phyloP scores from a whole-genome alignment of 2,888 invertebrate genomes.

The Drosophila mulleri region DNA sequence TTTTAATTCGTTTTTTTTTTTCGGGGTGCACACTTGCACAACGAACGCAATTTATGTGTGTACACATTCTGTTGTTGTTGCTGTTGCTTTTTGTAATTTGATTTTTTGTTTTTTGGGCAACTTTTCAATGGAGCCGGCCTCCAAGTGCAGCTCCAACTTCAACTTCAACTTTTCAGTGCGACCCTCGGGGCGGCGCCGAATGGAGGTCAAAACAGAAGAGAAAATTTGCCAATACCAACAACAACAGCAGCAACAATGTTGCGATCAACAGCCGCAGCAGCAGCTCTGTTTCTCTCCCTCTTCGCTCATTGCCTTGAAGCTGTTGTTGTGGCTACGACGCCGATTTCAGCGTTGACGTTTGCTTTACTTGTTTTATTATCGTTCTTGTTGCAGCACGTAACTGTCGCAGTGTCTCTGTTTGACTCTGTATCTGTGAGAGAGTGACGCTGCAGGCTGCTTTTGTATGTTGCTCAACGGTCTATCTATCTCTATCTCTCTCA shows the following conservation, averaged over 20 bases:
- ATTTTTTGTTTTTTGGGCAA: slow-evolving; percentile 20
- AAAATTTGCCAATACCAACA: slow-evolving; percentile 53
- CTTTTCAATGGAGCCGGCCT: slow-evolving; percentile 70
- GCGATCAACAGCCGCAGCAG: slow-evolving; percentile 7
- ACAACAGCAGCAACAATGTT: slow-evolving; percentile 4
- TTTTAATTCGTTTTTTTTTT: slow-evolving; percentile 22
- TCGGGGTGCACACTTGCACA: slow-evolving; percentile 57
- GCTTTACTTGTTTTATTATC: slow-evolving; percentile 65
- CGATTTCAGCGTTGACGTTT: slow-evolving; percentile 39
- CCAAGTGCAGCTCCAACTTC: slow-evolving; percentile 40
- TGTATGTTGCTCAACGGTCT: slow-evolving; percentile 44
- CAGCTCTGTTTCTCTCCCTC: slow-evolving; percentile 16
- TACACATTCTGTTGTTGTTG: slow-evolving; percentile 6
- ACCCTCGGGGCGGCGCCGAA: slow-evolving; percentile 58
- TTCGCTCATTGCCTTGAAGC: slow-evolving; percentile 61
- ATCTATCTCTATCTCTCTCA: not conserved
- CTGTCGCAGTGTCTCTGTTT: slow-evolving; percentile 33
- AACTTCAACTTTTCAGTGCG: slow-evolving; percentile 47
- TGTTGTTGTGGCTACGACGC: slow-evolving; percentile 43
- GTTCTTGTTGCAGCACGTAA: slow-evolving; percentile 54
- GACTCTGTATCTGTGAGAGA: slow-evolving; percentile 32
- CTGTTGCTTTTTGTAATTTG: slow-evolving; percentile 19
- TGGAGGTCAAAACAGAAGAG: slow-evolving; percentile 70
- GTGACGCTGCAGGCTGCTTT: slow-evolving; percentile 72
- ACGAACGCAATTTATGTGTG: slow-evolving; percentile 49